phyloP scores from a whole-genome alignment of 1,140 invertebrate genomes.

The Scaptomyza pallida region DNA sequence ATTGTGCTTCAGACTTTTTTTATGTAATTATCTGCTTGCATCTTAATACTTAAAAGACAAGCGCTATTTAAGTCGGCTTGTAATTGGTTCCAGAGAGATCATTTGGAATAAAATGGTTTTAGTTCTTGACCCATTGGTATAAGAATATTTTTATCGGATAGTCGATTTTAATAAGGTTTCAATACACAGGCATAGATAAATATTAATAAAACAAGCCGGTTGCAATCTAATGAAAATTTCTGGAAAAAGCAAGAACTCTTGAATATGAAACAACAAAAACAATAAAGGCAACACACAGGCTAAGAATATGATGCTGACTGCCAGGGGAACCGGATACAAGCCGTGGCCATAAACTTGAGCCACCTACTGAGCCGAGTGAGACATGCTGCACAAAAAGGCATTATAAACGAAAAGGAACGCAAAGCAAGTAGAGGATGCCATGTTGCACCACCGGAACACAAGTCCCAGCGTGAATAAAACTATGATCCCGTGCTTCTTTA shows the following conservation, averaged over 20 bases:
- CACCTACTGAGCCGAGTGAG: conserved; percentile 25
- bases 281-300: conserved; percentile 62
- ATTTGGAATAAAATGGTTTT: too few species aligned
- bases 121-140: too few species aligned
- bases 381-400: conserved; percentile 54
- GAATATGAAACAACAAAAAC: conserved; percentile 58
- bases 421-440: conserved; percentile 39
- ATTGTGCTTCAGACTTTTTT: too few species aligned
- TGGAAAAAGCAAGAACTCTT: conserved; percentile 44
- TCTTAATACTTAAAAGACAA: too few species aligned
- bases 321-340: conserved; percentile 19
- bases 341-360: conserved; percentile 63
- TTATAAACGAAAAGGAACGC: conserved; percentile 50
- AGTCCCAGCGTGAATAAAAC: conserved; percentile 25
- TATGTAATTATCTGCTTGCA: too few species aligned
- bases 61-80: too few species aligned
- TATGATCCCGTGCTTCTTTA: conserved; percentile 11
- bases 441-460: not conserved
- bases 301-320: conserved; percentile 58
- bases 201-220: too few species aligned
- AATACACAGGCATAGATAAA: too few species aligned
- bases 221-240: conserved; percentile 63
- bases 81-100: too few species aligned
- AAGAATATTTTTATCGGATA: too few species aligned
- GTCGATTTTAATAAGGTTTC: too few species aligned